Conservation (phyloP, 2,797 vertebrate genomes). For the Dicrostonyx torquatus region DNA sequence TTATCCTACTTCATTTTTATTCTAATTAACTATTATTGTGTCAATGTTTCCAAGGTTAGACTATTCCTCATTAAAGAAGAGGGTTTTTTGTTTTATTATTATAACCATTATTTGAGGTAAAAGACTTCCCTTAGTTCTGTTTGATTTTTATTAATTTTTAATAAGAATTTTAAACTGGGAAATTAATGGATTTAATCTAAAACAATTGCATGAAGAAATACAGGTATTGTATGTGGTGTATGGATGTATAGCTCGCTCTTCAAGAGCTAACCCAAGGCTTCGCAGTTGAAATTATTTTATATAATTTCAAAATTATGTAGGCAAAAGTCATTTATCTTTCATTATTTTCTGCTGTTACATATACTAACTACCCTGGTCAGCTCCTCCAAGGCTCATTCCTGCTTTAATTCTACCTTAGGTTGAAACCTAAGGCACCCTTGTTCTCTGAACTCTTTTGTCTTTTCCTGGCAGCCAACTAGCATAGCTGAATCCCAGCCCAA, state of each 20-base stretch:
- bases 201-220: constrained; percentile 18
- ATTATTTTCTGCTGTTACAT: neutral
- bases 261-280: constrained; percentile 22
- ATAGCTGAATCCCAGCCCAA: neutral
- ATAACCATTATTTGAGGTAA: constrained; percentile 51
- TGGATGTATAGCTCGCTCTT: neutral
- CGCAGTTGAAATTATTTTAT: neutral
- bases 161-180: constrained; percentile 25
- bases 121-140: constrained; percentile 27
- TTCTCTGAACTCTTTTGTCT: constrained; percentile 43
- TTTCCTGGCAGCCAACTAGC: neutral
- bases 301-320: neutral
- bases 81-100: neutral
- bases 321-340: constrained; percentile 37
- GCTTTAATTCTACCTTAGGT: neutral
- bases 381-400: neutral
- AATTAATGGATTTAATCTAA: constrained; percentile 38
- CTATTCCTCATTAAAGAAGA: constrained; percentile 53
- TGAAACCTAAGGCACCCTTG: neutral
- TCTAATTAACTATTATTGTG: constrained; percentile 22
- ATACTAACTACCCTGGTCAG: neutral
- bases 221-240: neutral
- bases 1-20: neutral
- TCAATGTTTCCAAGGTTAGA: neutral
- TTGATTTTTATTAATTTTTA: constrained; percentile 56